phyloP scores from a whole-genome alignment of 2,113 vertebrate species.

The Platysteira castanea region DNA sequence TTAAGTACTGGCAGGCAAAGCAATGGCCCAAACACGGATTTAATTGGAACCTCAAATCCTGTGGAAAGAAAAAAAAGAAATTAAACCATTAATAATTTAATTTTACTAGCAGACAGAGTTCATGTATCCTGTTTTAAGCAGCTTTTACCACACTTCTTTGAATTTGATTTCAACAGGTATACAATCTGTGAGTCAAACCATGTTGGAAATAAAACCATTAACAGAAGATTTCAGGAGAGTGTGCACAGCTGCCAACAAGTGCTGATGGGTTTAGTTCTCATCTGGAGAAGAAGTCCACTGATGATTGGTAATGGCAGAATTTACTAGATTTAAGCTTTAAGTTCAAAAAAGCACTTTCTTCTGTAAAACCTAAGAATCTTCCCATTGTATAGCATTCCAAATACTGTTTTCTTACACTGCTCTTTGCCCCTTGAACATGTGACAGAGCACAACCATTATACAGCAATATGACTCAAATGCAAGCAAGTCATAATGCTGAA shows the following conservation, averaged over 20 bases:
- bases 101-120: slow-evolving; percentile 33
- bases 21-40: slow-evolving; percentile 72
- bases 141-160: not conserved
- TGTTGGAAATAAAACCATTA: not conserved
- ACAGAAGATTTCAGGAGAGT: not conserved
- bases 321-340: not conserved
- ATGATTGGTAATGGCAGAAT: not conserved
- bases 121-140: not conserved
- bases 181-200: not conserved
- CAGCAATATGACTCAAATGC: not conserved
- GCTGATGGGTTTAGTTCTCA: not conserved
- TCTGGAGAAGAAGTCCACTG: not conserved
- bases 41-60: slow-evolving; percentile 74
- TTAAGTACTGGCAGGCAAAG: slow-evolving; percentile 68
- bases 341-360: not conserved
- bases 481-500: not conserved
- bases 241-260: not conserved
- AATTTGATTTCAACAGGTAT: not conserved
- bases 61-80: slow-evolving; percentile 65
- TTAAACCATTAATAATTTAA: slow-evolving; percentile 72
- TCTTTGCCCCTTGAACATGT: not conserved
- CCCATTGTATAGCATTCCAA: not conserved
- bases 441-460: not conserved
- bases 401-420: not conserved
- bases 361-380: not conserved